Conservation (phyloP, 2,888 invertebrate species). For the Stenodema calcarata region DNA sequence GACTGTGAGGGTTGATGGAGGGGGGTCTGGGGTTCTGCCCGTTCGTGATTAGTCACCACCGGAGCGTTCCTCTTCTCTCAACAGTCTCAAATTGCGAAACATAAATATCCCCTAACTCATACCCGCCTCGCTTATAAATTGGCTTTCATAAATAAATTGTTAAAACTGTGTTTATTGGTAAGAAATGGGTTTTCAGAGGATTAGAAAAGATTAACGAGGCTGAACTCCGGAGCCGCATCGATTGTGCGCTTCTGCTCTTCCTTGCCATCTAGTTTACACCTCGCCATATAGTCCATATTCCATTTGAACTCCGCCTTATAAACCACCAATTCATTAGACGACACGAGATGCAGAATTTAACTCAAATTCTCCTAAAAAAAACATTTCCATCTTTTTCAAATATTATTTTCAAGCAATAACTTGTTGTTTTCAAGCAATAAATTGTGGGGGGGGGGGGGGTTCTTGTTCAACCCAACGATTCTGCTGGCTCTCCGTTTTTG, state of each 20-base stretch:
- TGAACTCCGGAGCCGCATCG: not conserved
- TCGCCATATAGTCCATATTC: no score
- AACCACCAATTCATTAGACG: no score
- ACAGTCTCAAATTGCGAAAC: conserved; percentile 22
- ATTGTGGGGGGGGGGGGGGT: no score
- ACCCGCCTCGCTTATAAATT: not conserved
- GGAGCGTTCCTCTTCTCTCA: conserved; percentile 19
- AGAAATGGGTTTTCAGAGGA: conserved; percentile 4
- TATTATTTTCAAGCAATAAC: no score
- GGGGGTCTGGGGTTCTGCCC: not conserved
- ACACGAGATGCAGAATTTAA: no score
- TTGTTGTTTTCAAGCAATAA: no score
- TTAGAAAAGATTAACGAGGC: not conserved
- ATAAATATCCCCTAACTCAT: conserved; percentile 34
- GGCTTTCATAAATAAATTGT: conserved; percentile 32
- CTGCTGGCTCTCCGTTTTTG: no score
- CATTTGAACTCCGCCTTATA: not conserved
- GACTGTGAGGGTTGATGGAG: not conserved
- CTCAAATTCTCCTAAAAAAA: no score
- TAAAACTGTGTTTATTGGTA: conserved; percentile 4
- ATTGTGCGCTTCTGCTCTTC: not conserved
- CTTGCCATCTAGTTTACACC: not conserved
- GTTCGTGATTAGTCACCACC: conserved; percentile 26
- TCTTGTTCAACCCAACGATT: no score
- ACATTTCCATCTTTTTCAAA: no score